Percentiles rank a stretch among this genome's conserved stretches.
These are phyloP conservation scores for Aphrocallistes beatrix DNA, from an alignment of 37 sponge, comb jelly and placozoan species.

Conservation along the genomic window DNA sequence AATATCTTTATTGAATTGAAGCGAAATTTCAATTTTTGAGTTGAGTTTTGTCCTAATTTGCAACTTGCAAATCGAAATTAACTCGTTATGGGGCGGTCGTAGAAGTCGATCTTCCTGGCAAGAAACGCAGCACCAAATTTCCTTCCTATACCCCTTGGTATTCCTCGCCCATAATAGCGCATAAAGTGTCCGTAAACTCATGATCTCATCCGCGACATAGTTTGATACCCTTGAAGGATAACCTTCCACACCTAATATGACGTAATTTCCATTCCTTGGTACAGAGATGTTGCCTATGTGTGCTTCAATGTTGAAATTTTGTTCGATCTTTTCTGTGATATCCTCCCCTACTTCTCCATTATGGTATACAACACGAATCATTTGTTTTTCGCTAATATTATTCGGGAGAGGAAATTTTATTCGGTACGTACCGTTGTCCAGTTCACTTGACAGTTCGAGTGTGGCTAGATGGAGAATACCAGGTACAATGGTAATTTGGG, in stretches of 20 bases:
- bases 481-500: background rate
- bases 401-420: background rate
- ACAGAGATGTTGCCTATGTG: background rate
- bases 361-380: background rate
- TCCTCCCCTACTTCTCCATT: background rate
- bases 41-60: background rate
- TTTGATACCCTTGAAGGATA: background rate
- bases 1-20: background rate
- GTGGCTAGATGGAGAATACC: background rate
- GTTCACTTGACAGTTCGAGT: background rate
- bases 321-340: background rate
- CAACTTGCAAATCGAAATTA: background rate
- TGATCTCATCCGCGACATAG: background rate
- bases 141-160: background rate
- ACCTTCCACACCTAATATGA: background rate
- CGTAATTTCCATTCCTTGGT: background rate
- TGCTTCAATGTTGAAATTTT: background rate
- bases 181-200: background rate
- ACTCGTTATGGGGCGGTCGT: background rate
- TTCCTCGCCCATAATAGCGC: background rate
- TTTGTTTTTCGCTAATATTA: background rate
- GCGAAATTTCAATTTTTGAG: background rate
- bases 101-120: background rate
- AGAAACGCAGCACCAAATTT: slow-evolving; percentile 16
- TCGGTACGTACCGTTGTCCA: background rate